Evolutionary conservation across 1,140 invertebrate species (phyloP).

Genomic region (Scaptomyza hsui): DNA sequence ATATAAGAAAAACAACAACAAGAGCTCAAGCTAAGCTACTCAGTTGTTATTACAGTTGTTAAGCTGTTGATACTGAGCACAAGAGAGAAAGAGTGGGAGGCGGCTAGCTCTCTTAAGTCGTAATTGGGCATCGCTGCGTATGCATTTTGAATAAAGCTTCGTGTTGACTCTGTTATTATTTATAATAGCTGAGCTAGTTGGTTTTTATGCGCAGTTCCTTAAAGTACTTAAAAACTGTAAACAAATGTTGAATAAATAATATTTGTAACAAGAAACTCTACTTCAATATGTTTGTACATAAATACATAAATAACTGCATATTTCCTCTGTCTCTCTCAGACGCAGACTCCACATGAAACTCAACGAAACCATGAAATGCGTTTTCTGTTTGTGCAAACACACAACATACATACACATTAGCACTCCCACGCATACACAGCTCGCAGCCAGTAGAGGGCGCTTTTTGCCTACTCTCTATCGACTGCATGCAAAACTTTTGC

Average conservation of each 20-base stretch:
- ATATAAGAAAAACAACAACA: constrained; percentile 28
- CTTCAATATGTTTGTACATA: background rate
- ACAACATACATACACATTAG: constrained; percentile 9
- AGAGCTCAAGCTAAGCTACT: constrained; percentile 9
- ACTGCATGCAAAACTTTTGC: constrained; percentile 47
- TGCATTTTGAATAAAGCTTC: constrained; percentile 28
- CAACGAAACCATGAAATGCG: constrained; percentile 34
- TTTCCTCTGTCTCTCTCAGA: constrained; percentile 1
- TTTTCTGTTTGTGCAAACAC: constrained; percentile 54
- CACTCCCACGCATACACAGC: constrained; percentile 24
- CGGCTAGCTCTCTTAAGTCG: background rate
- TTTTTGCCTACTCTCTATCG: constrained; percentile 34
- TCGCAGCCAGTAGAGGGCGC: constrained; percentile 28
- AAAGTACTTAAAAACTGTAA: constrained; percentile 14
- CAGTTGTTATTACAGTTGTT: constrained; percentile 51
- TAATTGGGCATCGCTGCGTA: constrained; percentile 35
- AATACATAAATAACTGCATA: constrained; percentile 4
- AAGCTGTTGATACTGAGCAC: constrained; percentile 3
- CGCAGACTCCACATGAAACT: constrained; percentile 8
- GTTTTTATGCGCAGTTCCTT: constrained; percentile 9
- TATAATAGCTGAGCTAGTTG: constrained; percentile 17
- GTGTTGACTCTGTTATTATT: background rate
- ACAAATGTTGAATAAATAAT: constrained; percentile 23
- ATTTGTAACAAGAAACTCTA: background rate
- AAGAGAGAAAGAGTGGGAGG: constrained; percentile 3